These are phyloP conservation scores for Pseudomugil gertrudae DNA, from an alignment of 2,797 vertebrate species.

Conservation along the genomic window DNA sequence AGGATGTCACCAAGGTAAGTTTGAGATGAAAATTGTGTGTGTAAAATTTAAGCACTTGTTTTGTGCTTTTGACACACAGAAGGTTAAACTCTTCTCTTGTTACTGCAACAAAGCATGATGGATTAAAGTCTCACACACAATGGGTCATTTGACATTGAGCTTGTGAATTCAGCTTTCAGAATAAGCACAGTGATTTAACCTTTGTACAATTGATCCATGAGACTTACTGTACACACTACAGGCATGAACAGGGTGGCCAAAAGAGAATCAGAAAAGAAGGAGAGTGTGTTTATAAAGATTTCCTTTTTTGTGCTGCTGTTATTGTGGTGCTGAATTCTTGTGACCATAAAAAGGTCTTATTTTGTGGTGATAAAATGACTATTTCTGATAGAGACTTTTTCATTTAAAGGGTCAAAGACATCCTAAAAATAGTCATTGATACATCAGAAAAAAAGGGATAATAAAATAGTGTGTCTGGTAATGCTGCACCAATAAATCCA, in stretches of 20 bases:
- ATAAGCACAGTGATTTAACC: constrained; percentile 49
- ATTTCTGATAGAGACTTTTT: background rate
- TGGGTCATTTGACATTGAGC: constrained; percentile 51
- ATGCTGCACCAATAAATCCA: background rate
- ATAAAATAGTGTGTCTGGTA: background rate
- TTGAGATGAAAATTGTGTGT: background rate
- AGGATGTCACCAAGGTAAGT: constrained; percentile 88
- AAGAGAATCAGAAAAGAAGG: background rate
- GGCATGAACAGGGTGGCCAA: background rate
- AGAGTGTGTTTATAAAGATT: constrained; percentile 46
- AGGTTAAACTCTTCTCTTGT: constrained; percentile 11
- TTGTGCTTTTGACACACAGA: constrained; percentile 17
- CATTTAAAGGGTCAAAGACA: background rate
- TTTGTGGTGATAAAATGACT: background rate
- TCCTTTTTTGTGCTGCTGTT: constrained; percentile 64
- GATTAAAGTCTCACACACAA: constrained; percentile 44
- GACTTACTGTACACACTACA: constrained; percentile 24
- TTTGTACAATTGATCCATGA: constrained; percentile 63
- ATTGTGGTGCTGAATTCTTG: constrained; percentile 39
- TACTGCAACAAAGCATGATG: constrained; percentile 13
- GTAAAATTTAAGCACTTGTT: background rate
- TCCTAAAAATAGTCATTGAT: background rate
- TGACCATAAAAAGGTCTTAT: no score
- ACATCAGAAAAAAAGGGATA: background rate
- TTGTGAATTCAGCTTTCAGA: constrained; percentile 50